Conservation (phyloP, 2,113 vertebrate species). For the Microtus oregoni region DNA sequence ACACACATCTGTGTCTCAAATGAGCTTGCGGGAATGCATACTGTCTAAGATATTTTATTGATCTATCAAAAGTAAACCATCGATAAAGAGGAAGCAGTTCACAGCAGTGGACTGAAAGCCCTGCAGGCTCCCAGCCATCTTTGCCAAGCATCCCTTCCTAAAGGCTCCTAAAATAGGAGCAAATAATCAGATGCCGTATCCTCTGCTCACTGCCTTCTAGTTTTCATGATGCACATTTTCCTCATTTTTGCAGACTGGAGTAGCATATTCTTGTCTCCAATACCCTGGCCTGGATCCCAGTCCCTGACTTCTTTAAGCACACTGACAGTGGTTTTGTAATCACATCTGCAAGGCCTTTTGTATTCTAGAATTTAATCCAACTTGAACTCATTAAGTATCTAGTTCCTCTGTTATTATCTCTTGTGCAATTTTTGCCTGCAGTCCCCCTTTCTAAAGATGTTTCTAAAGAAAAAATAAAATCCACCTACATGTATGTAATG, state of each 20-base stretch:
- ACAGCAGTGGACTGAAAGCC: not conserved
- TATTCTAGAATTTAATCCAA: conserved; percentile 74
- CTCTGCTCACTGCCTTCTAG: conserved; percentile 40
- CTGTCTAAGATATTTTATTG: conserved; percentile 59
- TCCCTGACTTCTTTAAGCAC: conserved; percentile 69
- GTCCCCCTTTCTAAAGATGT: not conserved
- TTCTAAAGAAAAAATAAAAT: not conserved
- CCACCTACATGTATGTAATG: not conserved
- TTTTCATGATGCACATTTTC: conserved; percentile 73
- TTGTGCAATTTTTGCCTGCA: conserved; percentile 32
- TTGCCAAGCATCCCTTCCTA: not conserved
- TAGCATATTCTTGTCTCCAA: conserved; percentile 73
- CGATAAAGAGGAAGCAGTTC: conserved; percentile 38
- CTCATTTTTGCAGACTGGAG: conserved; percentile 78
- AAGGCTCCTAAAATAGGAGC: not conserved
- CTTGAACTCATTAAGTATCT: conserved; percentile 75
- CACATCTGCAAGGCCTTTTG: conserved; percentile 75
- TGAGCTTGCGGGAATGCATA: not conserved
- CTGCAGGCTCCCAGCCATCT: not conserved
- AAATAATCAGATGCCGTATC: conserved; percentile 6
- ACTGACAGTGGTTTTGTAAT: conserved; percentile 77
- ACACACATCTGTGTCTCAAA: conserved; percentile 67
- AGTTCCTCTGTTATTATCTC: conserved; percentile 54
- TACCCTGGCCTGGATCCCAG: conserved; percentile 70
- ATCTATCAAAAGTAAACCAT: conserved; percentile 60